These are phyloP conservation scores for Acanthiza pusilla DNA, from an alignment of 2,797 vertebrate genomes.

Conservation along the genomic window DNA sequence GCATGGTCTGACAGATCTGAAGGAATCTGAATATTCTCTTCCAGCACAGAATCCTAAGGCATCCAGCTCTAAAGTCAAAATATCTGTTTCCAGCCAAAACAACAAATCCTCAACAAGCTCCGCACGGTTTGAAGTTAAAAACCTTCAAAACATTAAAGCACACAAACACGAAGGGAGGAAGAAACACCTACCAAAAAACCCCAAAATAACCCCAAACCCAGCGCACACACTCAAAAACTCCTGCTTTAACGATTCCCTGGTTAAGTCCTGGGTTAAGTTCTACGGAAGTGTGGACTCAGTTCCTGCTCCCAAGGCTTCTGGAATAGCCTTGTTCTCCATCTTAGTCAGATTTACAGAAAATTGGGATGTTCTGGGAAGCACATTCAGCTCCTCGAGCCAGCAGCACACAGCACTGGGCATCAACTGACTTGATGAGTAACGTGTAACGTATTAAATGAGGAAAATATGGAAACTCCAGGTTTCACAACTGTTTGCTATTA, in stretches of 20 bases:
- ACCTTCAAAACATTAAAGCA: neutral
- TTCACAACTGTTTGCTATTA: neutral
- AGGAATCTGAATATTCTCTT: neutral
- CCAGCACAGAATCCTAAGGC: neutral
- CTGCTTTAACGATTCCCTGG: neutral
- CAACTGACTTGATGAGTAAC: neutral
- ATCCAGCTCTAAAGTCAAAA: neutral
- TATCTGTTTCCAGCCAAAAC: constrained; percentile 39
- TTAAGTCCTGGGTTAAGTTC: neutral
- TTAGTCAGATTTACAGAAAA: neutral
- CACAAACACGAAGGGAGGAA: neutral
- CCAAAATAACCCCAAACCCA: neutral
- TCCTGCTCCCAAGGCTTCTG: neutral
- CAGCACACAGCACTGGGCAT: neutral
- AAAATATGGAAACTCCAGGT: neutral
- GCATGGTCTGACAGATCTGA: neutral
- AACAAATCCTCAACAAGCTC: neutral
- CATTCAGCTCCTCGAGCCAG: neutral
- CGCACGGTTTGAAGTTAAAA: neutral
- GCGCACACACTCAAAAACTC: accelerated
- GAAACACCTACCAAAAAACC: neutral
- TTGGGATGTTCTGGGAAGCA: neutral
- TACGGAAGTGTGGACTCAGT: neutral
- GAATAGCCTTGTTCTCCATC: neutral
- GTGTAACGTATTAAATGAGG: neutral